Evolutionary conservation across 2,888 invertebrate genomes (phyloP).

Genomic region (Tryphoninae sp.): DNA sequence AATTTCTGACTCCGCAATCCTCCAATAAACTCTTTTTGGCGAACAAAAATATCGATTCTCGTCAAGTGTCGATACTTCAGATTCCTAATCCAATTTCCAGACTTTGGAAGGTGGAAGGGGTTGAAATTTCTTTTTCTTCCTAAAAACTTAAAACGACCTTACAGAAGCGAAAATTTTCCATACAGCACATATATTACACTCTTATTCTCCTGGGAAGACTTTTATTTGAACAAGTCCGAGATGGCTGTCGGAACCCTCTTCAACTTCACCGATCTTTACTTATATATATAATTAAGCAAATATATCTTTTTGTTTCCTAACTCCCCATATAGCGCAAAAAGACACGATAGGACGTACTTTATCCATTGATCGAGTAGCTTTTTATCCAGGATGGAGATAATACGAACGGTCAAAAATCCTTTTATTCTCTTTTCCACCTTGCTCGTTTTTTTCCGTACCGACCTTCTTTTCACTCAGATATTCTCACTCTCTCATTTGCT

Average conservation of each 20-base stretch:
- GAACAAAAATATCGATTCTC: too few relatives aligned
- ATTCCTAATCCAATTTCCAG: too few relatives aligned
- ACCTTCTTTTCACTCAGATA: slow-evolving; percentile 20
- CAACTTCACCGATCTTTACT: slow-evolving; percentile 11
- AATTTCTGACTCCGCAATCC: too few relatives aligned
- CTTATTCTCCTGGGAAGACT: not conserved
- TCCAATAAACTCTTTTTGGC: too few relatives aligned
- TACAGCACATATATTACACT: not conserved
- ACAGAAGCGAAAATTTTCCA: too few relatives aligned
- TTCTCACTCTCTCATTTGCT: slow-evolving; percentile 19
- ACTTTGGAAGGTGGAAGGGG: too few relatives aligned
- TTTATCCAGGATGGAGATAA: slow-evolving; percentile 58
- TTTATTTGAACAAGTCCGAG: not conserved
- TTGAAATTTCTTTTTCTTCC: too few relatives aligned
- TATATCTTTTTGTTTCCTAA: slow-evolving; percentile 45
- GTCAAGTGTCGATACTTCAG: too few relatives aligned
- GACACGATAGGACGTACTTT: slow-evolving; percentile 56
- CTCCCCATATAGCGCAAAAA: slow-evolving; percentile 32
- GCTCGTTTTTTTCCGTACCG: slow-evolving; percentile 32
- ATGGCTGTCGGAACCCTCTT: too few relatives aligned
- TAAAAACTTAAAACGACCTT: too few relatives aligned
- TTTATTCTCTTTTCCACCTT: slow-evolving; percentile 48
- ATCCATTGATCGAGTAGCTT: slow-evolving; percentile 56
- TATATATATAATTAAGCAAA: slow-evolving; percentile 36
- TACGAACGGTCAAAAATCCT: slow-evolving; percentile 55